Conservation (phyloP, 53 echinoderm and acorn worm genomes). For the Glandiceps talaboti region DNA sequence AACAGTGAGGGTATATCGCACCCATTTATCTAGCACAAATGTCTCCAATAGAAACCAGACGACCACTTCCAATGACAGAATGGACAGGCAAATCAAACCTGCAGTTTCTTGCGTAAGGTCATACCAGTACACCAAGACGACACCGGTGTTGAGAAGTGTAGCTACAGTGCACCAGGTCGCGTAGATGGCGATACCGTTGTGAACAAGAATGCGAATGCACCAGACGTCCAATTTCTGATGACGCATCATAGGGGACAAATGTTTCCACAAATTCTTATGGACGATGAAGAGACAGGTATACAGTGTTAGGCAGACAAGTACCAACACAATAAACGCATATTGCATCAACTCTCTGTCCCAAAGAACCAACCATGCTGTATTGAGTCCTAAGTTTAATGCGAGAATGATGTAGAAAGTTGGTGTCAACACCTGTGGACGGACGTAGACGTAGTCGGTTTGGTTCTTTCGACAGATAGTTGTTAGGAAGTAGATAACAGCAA, state of each 20-base stretch:
- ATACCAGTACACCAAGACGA: slow-evolving; percentile 41
- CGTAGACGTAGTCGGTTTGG: slow-evolving; percentile 53
- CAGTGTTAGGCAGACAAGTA: slow-evolving; percentile 27
- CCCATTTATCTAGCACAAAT: slow-evolving; percentile 21
- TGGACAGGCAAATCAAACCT: slow-evolving; percentile 25
- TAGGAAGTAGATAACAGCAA: slow-evolving; percentile 50
- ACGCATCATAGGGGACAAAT: background rate
- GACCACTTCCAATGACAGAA: slow-evolving; percentile 29
- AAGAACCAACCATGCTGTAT: slow-evolving; percentile 64
- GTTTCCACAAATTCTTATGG: background rate
- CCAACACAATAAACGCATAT: slow-evolving; percentile 35
- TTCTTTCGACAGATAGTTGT: slow-evolving; percentile 41
- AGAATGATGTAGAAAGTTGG: slow-evolving; percentile 35
- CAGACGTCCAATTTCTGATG: slow-evolving; percentile 10
- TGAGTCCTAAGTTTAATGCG: slow-evolving; percentile 50
- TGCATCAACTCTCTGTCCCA: slow-evolving; percentile 45
- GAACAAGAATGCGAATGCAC: slow-evolving; percentile 39
- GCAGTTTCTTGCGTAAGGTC: slow-evolving; percentile 17
- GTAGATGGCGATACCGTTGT: slow-evolving; percentile 67
- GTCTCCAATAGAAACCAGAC: slow-evolving; percentile 33
- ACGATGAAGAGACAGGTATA: slow-evolving; percentile 17
- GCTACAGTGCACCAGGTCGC: slow-evolving; percentile 72
- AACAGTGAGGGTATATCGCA: slow-evolving; percentile 37
- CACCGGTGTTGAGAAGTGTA: slow-evolving; percentile 53
- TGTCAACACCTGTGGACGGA: slow-evolving; percentile 47